Conservation (phyloP, 2,888 invertebrate species). For the Rhogogaster chlorosoma region DNA sequence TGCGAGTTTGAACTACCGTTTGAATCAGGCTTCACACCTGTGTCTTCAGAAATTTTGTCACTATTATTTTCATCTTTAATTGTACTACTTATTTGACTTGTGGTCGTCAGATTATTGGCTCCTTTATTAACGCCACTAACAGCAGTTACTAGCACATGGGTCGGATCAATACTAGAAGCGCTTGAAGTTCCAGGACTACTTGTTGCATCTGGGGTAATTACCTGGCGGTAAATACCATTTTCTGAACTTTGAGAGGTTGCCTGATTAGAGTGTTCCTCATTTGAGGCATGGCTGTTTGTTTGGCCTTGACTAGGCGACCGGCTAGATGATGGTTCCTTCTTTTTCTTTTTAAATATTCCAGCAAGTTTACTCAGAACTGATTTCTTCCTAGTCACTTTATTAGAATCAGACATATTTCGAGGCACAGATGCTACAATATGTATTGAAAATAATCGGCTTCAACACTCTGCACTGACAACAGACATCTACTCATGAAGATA, state of each 20-base stretch:
- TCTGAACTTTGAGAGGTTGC: slow-evolving; percentile 11
- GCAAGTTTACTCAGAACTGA: slow-evolving; percentile 14
- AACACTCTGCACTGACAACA: neutral
- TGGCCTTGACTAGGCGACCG: neutral
- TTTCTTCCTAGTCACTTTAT: slow-evolving; percentile 32
- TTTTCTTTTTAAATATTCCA: slow-evolving; percentile 42
- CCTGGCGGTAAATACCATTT: neutral
- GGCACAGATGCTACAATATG: neutral
- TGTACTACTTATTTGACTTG: neutral
- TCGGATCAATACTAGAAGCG: slow-evolving; percentile 22
- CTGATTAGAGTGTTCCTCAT: neutral
- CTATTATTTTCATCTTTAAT: neutral
- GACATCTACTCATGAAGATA: slow-evolving; percentile 13
- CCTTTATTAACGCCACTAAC: neutral
- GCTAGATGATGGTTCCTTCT: neutral
- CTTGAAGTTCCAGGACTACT: slow-evolving; percentile 11
- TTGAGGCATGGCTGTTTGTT: slow-evolving; percentile 4
- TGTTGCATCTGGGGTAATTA: slow-evolving; percentile 27
- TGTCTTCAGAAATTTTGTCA: neutral
- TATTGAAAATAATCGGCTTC: neutral
- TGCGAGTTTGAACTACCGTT: neutral
- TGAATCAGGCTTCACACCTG: neutral
- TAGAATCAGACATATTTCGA: neutral
- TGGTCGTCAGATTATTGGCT: neutral
- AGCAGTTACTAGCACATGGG: neutral